Conservation (phyloP, 2,113 vertebrate species). For the Lates calcarifer region DNA sequence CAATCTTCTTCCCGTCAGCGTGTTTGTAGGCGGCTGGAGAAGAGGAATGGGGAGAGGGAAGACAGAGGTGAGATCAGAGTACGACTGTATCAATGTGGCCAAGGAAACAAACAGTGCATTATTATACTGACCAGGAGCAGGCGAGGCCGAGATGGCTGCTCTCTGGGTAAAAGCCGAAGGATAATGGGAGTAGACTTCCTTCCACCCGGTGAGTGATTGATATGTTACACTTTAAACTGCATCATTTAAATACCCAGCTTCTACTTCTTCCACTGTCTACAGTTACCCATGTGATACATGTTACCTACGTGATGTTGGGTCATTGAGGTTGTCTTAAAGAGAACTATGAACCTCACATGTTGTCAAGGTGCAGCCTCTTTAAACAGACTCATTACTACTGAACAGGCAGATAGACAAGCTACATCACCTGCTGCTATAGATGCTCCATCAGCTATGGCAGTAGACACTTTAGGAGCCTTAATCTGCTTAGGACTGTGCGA, state of each 20-base stretch:
- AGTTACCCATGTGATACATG: too few relatives aligned
- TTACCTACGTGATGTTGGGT: too few relatives aligned
- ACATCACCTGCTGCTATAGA: too few relatives aligned
- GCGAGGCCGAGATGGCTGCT: constrained; percentile 79
- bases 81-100: constrained; percentile 47
- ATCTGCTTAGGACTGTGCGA: too few relatives aligned
- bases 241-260: constrained; percentile 21
- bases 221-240: constrained; percentile 48
- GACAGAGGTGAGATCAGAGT: constrained; percentile 26
- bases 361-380: too few relatives aligned
- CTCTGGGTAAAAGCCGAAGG: constrained; percentile 81
- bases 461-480: too few relatives aligned
- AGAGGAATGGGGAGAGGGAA: constrained; percentile 67
- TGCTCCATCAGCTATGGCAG: too few relatives aligned
- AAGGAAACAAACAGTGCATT: constrained; percentile 80
- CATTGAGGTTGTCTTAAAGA: too few relatives aligned
- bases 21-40: constrained; percentile 95
- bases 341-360: too few relatives aligned
- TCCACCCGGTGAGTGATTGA: constrained; percentile 73
- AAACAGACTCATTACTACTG: too few relatives aligned
- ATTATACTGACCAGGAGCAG: constrained; percentile 85
- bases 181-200: constrained; percentile 79
- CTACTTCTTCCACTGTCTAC: neutral
- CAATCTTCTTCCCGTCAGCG: constrained; percentile 96
- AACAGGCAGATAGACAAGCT: too few relatives aligned